Percentiles rank a stretch among this genome's conserved stretches.
Evolutionary conservation across 2,888 invertebrate species (phyloP).

Genomic region (Tenthredo distinguenda): DNA sequence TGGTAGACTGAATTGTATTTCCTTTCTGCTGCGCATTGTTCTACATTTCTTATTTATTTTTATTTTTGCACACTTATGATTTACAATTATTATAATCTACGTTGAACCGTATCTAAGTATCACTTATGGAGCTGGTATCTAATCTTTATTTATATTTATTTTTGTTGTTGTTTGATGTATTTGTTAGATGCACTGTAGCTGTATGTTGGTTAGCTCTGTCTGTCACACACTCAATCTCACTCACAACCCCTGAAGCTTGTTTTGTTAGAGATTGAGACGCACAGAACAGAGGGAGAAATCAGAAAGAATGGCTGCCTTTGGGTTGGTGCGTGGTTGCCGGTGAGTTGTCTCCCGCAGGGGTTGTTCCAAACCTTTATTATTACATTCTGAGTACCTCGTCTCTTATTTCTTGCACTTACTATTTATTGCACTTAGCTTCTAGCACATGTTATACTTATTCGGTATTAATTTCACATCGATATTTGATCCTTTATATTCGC

Average conservation of each 20-base stretch:
- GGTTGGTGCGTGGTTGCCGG: constrained; percentile 77
- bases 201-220: constrained; percentile 78
- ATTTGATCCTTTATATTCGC: constrained; percentile 65
- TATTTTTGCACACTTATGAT: constrained; percentile 65
- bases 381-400: constrained; percentile 54
- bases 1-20: constrained; percentile 59
- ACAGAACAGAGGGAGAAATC: constrained; percentile 74
- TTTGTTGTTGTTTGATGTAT: constrained; percentile 77
- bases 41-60: constrained; percentile 47
- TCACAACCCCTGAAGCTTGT: constrained; percentile 76
- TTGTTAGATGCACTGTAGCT: constrained; percentile 79
- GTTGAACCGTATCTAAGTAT: constrained; percentile 19
- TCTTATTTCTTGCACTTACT: constrained; percentile 55
- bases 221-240: constrained; percentile 77
- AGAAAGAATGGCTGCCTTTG: constrained; percentile 76
- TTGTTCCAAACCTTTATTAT: constrained; percentile 73
- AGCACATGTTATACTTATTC: constrained; percentile 49
- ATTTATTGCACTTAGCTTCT: constrained; percentile 52
- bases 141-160: constrained; percentile 76
- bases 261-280: constrained; percentile 76
- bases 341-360: constrained; percentile 76
- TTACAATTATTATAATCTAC: constrained; percentile 54
- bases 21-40: constrained; percentile 62
- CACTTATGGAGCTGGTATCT: constrained; percentile 68
- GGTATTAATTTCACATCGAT: constrained; percentile 45